phyloP scores from a whole-genome alignment of 2,888 invertebrate genomes.

The Agonopterix alstromeriana region DNA sequence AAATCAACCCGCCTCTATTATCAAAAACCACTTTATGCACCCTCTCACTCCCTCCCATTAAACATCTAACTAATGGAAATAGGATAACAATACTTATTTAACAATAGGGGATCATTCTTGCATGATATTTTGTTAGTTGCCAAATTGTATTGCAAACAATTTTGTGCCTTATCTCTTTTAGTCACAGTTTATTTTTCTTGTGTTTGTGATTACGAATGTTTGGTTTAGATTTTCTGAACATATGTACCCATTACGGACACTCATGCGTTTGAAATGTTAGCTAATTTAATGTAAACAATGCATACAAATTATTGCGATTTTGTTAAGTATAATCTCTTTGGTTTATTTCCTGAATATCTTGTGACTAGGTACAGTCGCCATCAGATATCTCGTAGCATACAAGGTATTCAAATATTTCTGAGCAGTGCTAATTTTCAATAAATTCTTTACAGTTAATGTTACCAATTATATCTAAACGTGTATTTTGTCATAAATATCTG shows the following conservation, averaged over 20 bases:
- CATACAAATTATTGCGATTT: too few species aligned
- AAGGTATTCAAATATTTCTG: too few species aligned
- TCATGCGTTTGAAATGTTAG: constrained; percentile 19
- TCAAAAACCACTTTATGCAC: constrained; percentile 5
- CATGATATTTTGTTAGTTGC: not conserved
- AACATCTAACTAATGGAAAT: not conserved
- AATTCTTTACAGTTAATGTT: too few species aligned
- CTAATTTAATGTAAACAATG: constrained; percentile 18
- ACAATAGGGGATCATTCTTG: constrained; percentile 1
- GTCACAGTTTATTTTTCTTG: constrained; percentile 1
- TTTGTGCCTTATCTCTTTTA: not conserved
- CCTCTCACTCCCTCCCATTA: not conserved
- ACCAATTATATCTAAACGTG: too few species aligned
- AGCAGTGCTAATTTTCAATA: too few species aligned
- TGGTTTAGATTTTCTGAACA: constrained; percentile 19
- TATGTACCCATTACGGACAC: constrained; percentile 27
- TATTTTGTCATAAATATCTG: too few species aligned
- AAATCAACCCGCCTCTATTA: constrained; percentile 5
- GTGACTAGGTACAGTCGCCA: too few species aligned
- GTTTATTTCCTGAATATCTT: too few species aligned
- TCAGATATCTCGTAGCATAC: too few species aligned
- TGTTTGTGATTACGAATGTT: constrained; percentile 12
- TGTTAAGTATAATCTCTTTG: too few species aligned
- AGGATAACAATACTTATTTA: not conserved
- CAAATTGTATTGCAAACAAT: not conserved